Percentiles rank a stretch among this genome's conserved stretches.
Conservation (phyloP, 1,140 invertebrate genomes). For the Musca domestica region DNA sequence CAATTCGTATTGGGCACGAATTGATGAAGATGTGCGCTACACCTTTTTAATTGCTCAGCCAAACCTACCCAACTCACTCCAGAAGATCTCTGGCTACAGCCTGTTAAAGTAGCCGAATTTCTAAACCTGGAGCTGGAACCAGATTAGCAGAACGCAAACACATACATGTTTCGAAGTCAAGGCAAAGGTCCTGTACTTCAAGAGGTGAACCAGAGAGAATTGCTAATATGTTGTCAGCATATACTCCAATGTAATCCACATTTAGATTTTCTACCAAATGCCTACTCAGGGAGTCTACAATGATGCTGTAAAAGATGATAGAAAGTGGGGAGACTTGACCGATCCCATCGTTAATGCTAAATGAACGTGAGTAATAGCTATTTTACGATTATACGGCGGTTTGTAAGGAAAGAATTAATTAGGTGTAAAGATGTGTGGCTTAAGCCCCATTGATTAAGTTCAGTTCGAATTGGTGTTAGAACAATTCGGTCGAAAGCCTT, state of each 20-base stretch:
- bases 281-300: neutral
- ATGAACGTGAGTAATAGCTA: neutral
- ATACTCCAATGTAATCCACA: constrained; percentile 1
- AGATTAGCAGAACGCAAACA: too few relatives aligned
- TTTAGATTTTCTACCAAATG: neutral
- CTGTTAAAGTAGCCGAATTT: too few relatives aligned
- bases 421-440: neutral
- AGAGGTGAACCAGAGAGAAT: neutral
- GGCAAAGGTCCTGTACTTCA: neutral
- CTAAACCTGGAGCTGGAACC: too few relatives aligned
- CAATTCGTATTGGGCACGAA: too few relatives aligned
- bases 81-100: too few relatives aligned
- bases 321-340: neutral
- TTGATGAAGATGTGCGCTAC: too few relatives aligned
- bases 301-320: neutral
- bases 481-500: neutral
- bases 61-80: too few relatives aligned
- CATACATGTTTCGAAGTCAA: neutral
- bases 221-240: constrained; percentile 14
- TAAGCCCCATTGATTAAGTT: neutral
- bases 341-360: neutral
- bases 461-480: neutral
- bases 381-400: neutral
- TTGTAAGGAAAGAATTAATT: neutral
- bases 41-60: too few relatives aligned